Conservation (phyloP, 2,888 invertebrate species). For the Mactromeris polynyma region DNA sequence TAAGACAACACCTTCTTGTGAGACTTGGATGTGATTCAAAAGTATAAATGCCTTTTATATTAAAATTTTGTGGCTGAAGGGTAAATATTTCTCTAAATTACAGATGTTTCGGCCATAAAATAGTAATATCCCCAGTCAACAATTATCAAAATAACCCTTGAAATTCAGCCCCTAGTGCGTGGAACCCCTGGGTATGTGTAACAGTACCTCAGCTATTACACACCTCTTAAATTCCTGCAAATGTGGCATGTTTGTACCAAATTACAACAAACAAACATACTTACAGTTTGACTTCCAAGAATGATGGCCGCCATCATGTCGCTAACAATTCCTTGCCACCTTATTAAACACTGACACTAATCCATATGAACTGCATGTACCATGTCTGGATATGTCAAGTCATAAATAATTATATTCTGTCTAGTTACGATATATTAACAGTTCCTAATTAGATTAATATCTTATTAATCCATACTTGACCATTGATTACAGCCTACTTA, state of each 20-base stretch:
- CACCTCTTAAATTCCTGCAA: too few species aligned
- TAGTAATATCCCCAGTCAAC: too few species aligned
- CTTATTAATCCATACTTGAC: background rate
- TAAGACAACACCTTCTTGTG: too few species aligned
- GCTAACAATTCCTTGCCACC: background rate
- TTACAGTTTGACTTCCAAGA: background rate
- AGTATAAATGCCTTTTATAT: too few species aligned
- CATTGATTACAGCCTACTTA: background rate
- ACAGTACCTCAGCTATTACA: too few species aligned
- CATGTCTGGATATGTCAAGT: background rate
- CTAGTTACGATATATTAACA: background rate
- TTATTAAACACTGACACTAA: background rate
- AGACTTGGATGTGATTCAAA: too few species aligned
- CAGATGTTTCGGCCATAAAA: too few species aligned
- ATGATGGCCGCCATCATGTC: background rate
- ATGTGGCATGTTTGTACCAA: background rate
- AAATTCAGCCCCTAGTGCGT: too few species aligned
- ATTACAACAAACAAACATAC: background rate
- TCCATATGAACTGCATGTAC: background rate
- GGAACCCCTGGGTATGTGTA: too few species aligned
- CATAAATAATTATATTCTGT: background rate
- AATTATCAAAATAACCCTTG: too few species aligned
- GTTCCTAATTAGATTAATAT: conserved; percentile 7
- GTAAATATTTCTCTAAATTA: too few species aligned
- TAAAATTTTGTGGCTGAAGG: too few species aligned